A percentile compares a stretch with the other conserved stretches of the same genome.
Evolutionary conservation across 2,113 vertebrate genomes (phyloP).

Genomic region (Propithecus coquereli): DNA sequence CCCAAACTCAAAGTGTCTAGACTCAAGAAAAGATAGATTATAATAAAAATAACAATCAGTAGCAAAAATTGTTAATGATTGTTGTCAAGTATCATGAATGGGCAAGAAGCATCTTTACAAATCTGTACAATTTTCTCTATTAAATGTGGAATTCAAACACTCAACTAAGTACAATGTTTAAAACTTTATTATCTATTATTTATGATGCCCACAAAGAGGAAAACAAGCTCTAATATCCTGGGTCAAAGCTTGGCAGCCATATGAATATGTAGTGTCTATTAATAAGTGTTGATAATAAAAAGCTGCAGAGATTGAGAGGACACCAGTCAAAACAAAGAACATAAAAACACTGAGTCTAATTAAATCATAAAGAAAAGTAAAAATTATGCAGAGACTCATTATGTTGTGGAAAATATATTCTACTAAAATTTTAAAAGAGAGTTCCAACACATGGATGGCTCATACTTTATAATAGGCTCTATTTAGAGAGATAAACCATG

Average conservation of each 20-base stretch:
- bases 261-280: constrained; percentile 47
- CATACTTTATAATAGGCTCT: constrained; percentile 46
- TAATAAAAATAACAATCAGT: not conserved
- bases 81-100: not conserved
- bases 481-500: constrained; percentile 51
- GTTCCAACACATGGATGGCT: not conserved
- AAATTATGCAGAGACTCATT: constrained; percentile 53
- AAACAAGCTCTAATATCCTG: constrained; percentile 29
- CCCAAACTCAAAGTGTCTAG: not conserved
- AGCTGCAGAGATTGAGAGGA: constrained; percentile 28
- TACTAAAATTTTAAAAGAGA: constrained; percentile 41
- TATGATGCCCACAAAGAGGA: not conserved
- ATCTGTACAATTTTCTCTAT: not conserved
- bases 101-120: not conserved
- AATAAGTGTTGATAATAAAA: constrained; percentile 53
- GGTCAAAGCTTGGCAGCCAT: constrained; percentile 28
- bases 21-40: not conserved
- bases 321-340: constrained; percentile 56
- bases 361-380: constrained; percentile 60
- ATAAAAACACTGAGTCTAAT: constrained; percentile 51
- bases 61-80: not conserved
- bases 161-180: not conserved
- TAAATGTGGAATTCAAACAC: not conserved
- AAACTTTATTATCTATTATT: constrained; percentile 26
- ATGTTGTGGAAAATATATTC: constrained; percentile 43